phyloP scores from a whole-genome alignment of 2,888 invertebrate species.

The Heliconius sara region DNA sequence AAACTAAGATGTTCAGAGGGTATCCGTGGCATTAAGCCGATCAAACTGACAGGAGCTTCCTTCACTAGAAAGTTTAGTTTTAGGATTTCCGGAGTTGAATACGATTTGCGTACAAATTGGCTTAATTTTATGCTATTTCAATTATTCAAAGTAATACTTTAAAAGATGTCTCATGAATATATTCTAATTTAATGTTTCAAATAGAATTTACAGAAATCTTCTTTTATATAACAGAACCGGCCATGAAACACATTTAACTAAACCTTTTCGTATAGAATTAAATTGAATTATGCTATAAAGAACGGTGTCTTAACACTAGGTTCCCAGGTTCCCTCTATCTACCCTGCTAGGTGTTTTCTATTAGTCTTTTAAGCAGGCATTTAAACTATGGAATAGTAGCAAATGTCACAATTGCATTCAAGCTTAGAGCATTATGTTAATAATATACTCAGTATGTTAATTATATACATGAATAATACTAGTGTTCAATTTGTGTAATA shows the following conservation, averaged over 20 bases:
- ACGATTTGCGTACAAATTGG: slow-evolving; percentile 26
- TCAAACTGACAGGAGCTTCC: slow-evolving; percentile 33
- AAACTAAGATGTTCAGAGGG: slow-evolving; percentile 29
- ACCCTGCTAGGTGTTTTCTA: background rate
- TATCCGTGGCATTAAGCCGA: slow-evolving; percentile 26
- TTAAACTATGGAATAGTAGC: background rate
- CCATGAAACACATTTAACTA: background rate
- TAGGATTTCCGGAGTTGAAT: slow-evolving; percentile 23
- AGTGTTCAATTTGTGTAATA: background rate
- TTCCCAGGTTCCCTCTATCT: too few relatives aligned
- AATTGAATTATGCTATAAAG: background rate
- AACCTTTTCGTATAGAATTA: background rate
- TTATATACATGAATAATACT: slow-evolving; percentile 1
- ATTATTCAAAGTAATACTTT: slow-evolving; percentile 4
- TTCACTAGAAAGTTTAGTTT: slow-evolving; percentile 31
- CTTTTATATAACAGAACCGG: too few relatives aligned
- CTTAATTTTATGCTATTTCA: slow-evolving; percentile 14
- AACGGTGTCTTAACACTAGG: too few relatives aligned
- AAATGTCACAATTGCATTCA: background rate
- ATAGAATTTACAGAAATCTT: background rate
- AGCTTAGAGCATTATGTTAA: slow-evolving; percentile 10
- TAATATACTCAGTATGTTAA: background rate
- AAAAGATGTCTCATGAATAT: background rate
- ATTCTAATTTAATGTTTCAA: background rate
- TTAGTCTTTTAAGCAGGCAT: background rate